Conservation (phyloP, 1,140 invertebrate species). For the Drosophila takahashii region DNA sequence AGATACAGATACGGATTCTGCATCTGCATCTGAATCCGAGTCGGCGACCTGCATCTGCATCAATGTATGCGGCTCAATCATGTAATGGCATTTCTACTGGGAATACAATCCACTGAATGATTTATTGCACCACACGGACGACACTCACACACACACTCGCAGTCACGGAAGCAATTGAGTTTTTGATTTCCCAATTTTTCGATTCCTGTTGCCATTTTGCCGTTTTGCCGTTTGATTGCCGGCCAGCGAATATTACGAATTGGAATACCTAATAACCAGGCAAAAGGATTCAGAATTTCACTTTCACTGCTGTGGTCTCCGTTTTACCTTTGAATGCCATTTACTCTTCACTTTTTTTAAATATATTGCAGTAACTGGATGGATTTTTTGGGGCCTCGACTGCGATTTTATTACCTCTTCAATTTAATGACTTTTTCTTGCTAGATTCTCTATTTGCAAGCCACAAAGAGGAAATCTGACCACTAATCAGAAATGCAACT, state of each 20-base stretch:
- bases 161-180: constrained; percentile 29
- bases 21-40: constrained; percentile 7
- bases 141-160: constrained; percentile 2
- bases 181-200: constrained; percentile 35
- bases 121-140: constrained; percentile 34
- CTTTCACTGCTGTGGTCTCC: constrained; percentile 17
- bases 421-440: too few relatives aligned
- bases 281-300: constrained; percentile 7
- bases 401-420: too few relatives aligned
- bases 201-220: constrained; percentile 5
- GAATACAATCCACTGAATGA: constrained; percentile 58
- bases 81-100: constrained; percentile 54
- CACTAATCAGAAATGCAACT: too few relatives aligned
- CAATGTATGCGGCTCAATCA: constrained; percentile 50
- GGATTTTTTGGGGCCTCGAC: too few relatives aligned
- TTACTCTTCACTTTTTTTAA: too few relatives aligned
- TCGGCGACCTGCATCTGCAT: constrained; percentile 5
- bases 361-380: too few relatives aligned
- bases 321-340: background rate
- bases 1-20: background rate
- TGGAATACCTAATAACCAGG: constrained; percentile 16
- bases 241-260: constrained; percentile 27
- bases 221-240: constrained; percentile 31
- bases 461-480: too few relatives aligned
- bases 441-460: too few relatives aligned